Evolutionary conservation across 2,113 vertebrate genomes (phyloP).

Genomic region (Calidris pygmaea): DNA sequence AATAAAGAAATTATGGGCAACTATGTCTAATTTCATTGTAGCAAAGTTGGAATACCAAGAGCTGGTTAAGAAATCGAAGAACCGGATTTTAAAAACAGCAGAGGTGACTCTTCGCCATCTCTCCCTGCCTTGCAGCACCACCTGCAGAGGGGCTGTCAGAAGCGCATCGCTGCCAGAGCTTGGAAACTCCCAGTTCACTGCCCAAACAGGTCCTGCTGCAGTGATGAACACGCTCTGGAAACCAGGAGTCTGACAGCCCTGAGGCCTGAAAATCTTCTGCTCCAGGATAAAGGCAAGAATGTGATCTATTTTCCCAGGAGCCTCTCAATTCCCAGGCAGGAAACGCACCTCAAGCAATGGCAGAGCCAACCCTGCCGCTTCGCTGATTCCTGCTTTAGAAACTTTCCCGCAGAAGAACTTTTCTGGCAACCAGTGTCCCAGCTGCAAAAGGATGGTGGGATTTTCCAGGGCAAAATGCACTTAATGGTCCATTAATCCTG

Average conservation of each 20-base stretch:
- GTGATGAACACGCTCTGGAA: background rate
- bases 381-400: background rate
- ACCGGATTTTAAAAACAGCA: background rate
- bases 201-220: background rate
- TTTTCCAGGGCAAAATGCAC: slow-evolving; percentile 45
- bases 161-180: background rate
- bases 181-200: background rate
- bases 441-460: slow-evolving; percentile 1
- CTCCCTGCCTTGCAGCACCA: slow-evolving; percentile 61
- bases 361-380: background rate
- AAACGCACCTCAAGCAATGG: background rate
- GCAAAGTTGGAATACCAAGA: background rate
- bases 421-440: background rate
- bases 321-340: background rate
- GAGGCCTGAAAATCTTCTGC: background rate
- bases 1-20: background rate
- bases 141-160: slow-evolving; percentile 35
- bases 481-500: slow-evolving; percentile 35
- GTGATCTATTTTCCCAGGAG: background rate
- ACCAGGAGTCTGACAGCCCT: background rate
- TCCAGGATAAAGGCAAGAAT: background rate
- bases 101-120: background rate
- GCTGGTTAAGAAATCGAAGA: background rate
- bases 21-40: background rate
- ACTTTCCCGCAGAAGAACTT: background rate